Base-by-base conservation (phyloP, 2,888 invertebrate genomes). In the Salticus scenicus region DNA sequence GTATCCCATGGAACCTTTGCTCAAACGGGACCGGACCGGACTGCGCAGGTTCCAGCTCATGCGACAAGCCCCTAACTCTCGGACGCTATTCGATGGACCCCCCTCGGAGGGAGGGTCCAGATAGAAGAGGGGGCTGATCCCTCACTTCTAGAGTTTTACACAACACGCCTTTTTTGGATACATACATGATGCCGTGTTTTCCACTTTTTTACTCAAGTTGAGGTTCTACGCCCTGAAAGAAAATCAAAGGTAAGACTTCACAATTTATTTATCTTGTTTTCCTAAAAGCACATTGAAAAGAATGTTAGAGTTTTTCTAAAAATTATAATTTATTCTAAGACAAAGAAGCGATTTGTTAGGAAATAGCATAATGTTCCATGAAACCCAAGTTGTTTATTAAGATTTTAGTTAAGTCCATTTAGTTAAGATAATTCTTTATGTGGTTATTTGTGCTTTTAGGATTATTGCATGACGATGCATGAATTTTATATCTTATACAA, bases 161-260 rank as follows among this genome's bases (percentile, higher is more conserved):
- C 57, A 14, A 57, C 72, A 72, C 57, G 57, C 72, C 72, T 76
- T 71, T 57, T 82, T 78, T 79, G 78, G 84, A 78, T 79, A 79
- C 70, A 71, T 75, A 30, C 27, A 42, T 33, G 20, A 76, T 71
- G 78, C 78, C 84, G 84, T 85, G 84, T 85, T 79, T 79, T 85
- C 79, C 78, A 79, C 84, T 85, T 85, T 85, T 85, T 85, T 85
- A 85, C 84, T 85, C 84, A 74, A 85, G 84, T 73, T 79, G 84
- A 78, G 79, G 74, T 85, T 79, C 74, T 47, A 72, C 83, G 77
- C 41, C 83, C 28, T 41, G 77, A 83, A 72, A 72, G 83, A 73
- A 83, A 77, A 77, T 77, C 77, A 77, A 72, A 83, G 83, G 37
- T 37, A 10, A 37, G 37, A 7, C 37, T 7, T 7, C 10, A 17